Conservation (phyloP, 2,113 vertebrate genomes). For the Campylomormyrus numenius region DNA sequence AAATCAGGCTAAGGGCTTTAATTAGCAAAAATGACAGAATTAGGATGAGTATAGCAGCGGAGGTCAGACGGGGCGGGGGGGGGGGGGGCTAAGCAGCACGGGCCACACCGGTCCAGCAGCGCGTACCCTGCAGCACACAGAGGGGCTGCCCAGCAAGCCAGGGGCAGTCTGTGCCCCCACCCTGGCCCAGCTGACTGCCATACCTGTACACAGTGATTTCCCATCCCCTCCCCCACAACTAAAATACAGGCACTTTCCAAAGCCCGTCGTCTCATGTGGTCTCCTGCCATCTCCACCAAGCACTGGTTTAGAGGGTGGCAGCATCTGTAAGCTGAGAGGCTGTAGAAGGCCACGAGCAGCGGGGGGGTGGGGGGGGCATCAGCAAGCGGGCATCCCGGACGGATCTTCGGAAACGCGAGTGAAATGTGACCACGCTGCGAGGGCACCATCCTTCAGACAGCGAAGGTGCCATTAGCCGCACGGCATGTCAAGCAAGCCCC, state of each 20-base stretch:
- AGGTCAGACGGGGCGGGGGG: not conserved
- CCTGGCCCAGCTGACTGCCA: not conserved
- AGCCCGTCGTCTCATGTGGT: not conserved
- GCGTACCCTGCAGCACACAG: not conserved
- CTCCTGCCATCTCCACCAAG: not conserved
- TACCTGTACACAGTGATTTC: not conserved
- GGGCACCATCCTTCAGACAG: not conserved
- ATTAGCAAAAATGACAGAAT: not conserved
- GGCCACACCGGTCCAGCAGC: not conserved
- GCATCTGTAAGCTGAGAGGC: too few species aligned
- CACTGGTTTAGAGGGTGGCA: not conserved
- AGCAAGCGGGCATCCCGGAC: not conserved
- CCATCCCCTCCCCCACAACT: not conserved
- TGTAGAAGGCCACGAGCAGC: not conserved
- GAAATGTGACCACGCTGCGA: not conserved
- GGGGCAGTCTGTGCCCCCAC: not conserved
- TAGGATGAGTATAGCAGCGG: not conserved
- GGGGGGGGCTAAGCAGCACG: not conserved
- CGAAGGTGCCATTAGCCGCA: not conserved
- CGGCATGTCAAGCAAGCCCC: not conserved
- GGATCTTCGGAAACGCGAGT: not conserved
- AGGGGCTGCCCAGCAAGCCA: not conserved
- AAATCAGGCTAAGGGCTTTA: not conserved
- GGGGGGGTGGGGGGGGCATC: not conserved
- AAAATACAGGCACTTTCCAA: not conserved